Evolutionary conservation across 92 coral and sea anemone species (phyloP), one percentile per base, ranked within the genome.

Genomic region (Montipora capitata): DNA sequence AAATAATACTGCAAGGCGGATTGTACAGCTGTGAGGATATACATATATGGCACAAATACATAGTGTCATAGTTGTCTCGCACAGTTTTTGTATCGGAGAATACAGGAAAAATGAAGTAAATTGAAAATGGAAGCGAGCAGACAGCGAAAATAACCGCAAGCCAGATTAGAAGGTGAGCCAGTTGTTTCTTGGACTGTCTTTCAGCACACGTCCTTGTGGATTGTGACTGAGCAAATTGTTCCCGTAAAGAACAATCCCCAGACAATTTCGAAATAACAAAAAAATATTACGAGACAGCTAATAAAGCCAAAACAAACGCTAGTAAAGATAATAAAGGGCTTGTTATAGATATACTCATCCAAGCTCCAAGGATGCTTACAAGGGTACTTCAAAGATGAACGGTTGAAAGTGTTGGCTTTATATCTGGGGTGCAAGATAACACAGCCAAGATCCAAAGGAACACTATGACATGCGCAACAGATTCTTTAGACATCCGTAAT

Each of bases 91-190:
- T 10, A 16, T 83, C 57, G 8, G 14, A 16, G 2, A 51, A 89
- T 68, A 66, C 72, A 0, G 76, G 65, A 44, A 74, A 68, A 13
- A 69, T 82, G 65, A 89, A 81, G 65, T 73, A 89, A 41, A 82
- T 40, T 7, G 88, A 65, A 54, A 89, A 89, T 38, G 92, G 92
- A 11, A 83, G 62, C 20, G 68, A 89, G 10, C 92, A 89, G 41
- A 70, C 27, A 40, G 81, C 78, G 64, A 83, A 89, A 17, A 89
- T 57, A 10, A 83, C 42, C 3, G 88, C 69, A n/a, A 83, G 76
- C 18, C 79, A 82, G 68, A 89, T 73, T 3, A 89, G 56, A 27
- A 89, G 84, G 54, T 68, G 65, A 48, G 84, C 88, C 18, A 89
- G 85, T 68, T 83, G 85, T 42, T 68, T 89, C 69, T 89, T 89